Conservation (phyloP, 2,888 invertebrate genomes). For the Seladonia tumulorum region DNA sequence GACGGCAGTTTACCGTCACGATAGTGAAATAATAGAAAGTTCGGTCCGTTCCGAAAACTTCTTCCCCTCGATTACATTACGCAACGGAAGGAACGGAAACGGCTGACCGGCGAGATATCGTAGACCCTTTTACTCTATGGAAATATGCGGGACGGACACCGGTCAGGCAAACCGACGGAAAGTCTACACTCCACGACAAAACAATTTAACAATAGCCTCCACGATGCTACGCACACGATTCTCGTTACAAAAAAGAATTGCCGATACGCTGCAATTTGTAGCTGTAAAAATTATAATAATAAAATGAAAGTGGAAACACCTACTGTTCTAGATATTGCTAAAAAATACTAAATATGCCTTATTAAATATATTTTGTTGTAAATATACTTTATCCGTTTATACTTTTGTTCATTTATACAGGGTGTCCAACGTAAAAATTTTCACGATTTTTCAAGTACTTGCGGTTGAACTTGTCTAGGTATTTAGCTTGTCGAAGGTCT, state of each 20-base stretch:
- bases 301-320: not conserved
- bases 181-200: not conserved
- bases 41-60: constrained; percentile 2
- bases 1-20: not conserved
- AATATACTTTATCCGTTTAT: too few relatives aligned
- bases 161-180: not conserved
- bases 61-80: not conserved
- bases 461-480: too few relatives aligned
- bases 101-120: not conserved
- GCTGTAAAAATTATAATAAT: not conserved
- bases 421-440: too few relatives aligned
- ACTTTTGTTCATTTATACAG: too few relatives aligned
- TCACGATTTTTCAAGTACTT: too few relatives aligned
- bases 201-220: not conserved
- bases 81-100: not conserved
- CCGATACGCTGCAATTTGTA: too few relatives aligned
- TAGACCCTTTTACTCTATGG: not conserved
- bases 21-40: constrained; percentile 11
- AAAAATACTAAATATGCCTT: too few relatives aligned
- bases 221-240: too few relatives aligned
- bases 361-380: too few relatives aligned
- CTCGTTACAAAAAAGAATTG: not conserved
- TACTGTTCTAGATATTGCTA: not conserved
- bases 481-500: not conserved
- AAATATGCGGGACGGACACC: not conserved